Conservation (phyloP, 2,113 vertebrate genomes). For the zebrafish (Danio rerio) region GRCz12tu NC_133186.1:7794001-7794500, state of each 20-base stretch:
- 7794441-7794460: slow-evolving; percentile 99
- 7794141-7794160: slow-evolving; percentile 69
- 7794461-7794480: slow-evolving; percentile 97
- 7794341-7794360: slow-evolving; percentile 86
- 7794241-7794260: slow-evolving; percentile 72
- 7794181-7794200: slow-evolving; percentile 69
- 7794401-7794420: slow-evolving; percentile 95
- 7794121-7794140: slow-evolving; percentile 54
- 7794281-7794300: slow-evolving; percentile 48
- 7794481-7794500: slow-evolving; percentile 99
- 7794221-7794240: slow-evolving; percentile 71
- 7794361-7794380: slow-evolving; percentile 99
- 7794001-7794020: slow-evolving; percentile 74
- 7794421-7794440: slow-evolving; percentile 98
- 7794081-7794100: slow-evolving; percentile 74
- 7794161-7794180: slow-evolving; percentile 71
- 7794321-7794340: slow-evolving; percentile 58
- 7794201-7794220: slow-evolving; percentile 72
- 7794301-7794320: slow-evolving; percentile 42
- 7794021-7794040: slow-evolving; percentile 68
- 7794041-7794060: slow-evolving; percentile 62
- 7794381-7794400: slow-evolving; percentile 98
- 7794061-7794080: slow-evolving; percentile 62
- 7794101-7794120: slow-evolving; percentile 70
- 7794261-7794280: slow-evolving; percentile 70